Evolutionary conservation across 2,888 invertebrate species (phyloP).

Genomic region (Bruchidius siliquastri): DNA sequence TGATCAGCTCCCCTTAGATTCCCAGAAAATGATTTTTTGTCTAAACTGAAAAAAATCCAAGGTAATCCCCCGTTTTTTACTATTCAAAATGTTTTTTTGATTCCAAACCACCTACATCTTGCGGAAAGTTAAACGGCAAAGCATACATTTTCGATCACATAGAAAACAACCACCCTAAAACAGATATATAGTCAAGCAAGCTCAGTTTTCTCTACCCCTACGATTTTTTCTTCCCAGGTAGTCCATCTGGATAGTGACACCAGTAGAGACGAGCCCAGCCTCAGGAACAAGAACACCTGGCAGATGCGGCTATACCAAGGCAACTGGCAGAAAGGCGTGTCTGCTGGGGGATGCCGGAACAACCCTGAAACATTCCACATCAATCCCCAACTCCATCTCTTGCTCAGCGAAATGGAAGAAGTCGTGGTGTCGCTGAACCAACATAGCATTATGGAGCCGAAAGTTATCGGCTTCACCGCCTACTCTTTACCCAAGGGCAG

Average conservation of each 20-base stretch:
- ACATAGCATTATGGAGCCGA: conserved; percentile 87
- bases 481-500: conserved; percentile 68
- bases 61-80: too few relatives aligned
- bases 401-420: conserved; percentile 74
- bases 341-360: conserved; percentile 86
- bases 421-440: conserved; percentile 83
- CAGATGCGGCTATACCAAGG: conserved; percentile 84
- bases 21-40: too few relatives aligned
- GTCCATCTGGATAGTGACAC: conserved; percentile 82
- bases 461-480: conserved; percentile 87
- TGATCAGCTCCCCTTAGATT: too few relatives aligned
- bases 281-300: conserved; percentile 77
- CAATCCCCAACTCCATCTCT: conserved; percentile 83
- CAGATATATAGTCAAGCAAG: too few relatives aligned
- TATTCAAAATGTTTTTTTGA: too few relatives aligned
- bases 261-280: conserved; percentile 75
- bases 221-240: conserved; percentile 2
- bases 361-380: conserved; percentile 89
- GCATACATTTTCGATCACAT: too few relatives aligned
- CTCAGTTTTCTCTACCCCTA: too few relatives aligned
- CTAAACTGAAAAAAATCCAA: too few relatives aligned
- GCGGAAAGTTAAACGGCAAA: too few relatives aligned
- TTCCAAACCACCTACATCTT: too few relatives aligned
- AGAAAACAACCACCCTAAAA: too few relatives aligned
- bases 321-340: conserved; percentile 72